These are phyloP conservation scores for Perca fluviatilis DNA, from an alignment of 2,113 vertebrate species.

Conservation along the genomic window DNA sequence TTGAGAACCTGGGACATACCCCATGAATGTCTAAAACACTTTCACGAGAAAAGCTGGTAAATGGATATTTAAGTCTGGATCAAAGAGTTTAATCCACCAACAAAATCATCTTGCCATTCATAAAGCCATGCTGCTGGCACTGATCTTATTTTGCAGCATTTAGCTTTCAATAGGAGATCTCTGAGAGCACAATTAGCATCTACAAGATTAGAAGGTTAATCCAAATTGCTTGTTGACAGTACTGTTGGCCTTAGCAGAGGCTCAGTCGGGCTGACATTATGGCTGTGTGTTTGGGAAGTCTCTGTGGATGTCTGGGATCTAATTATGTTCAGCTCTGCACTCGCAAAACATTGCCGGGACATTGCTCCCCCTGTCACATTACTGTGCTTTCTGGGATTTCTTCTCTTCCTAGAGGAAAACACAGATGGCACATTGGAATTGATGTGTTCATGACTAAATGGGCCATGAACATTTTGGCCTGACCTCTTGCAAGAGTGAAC, in stretches of 20 bases:
- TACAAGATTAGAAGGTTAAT: constrained; percentile 26
- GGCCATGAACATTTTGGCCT: constrained; percentile 70
- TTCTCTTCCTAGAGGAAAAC: constrained; percentile 61
- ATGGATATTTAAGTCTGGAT: background rate
- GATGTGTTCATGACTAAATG: constrained; percentile 76
- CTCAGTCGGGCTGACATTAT: constrained; percentile 58
- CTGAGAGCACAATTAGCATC: background rate
- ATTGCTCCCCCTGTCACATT: constrained; percentile 68
- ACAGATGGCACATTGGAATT: constrained; percentile 75
- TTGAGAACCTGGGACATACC: too few relatives aligned
- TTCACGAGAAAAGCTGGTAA: background rate
- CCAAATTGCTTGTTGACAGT: constrained; percentile 47
- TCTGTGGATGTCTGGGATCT: constrained; percentile 63
- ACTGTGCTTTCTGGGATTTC: constrained; percentile 67
- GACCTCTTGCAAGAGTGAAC: constrained; percentile 58
- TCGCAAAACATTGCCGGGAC: constrained; percentile 59
- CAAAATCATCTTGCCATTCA: background rate
- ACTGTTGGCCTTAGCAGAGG: constrained; percentile 48
- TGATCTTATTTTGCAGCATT: constrained; percentile 1
- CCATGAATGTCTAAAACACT: background rate
- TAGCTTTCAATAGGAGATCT: background rate
- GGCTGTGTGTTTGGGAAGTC: constrained; percentile 60
- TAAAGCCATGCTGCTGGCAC: background rate
- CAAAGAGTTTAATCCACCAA: background rate
- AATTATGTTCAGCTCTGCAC: constrained; percentile 68